These are phyloP conservation scores for Lordiphosa fenestrarum DNA, from an alignment of 2,888 invertebrate species.

Conservation along the genomic window DNA sequence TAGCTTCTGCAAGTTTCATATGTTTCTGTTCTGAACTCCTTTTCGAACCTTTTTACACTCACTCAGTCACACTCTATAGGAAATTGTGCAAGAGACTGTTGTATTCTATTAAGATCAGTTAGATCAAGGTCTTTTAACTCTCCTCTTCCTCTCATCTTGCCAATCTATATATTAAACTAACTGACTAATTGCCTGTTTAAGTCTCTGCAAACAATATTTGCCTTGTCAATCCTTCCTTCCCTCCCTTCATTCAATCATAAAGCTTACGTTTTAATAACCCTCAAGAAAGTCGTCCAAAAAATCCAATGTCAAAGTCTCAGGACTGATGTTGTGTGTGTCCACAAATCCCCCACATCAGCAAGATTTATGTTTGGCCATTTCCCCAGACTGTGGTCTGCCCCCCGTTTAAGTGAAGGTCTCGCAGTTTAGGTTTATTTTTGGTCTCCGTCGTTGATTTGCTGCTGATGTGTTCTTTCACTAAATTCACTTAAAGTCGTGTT, in stretches of 20 bases:
- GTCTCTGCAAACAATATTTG: slow-evolving; percentile 3
- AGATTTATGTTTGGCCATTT: slow-evolving; percentile 62
- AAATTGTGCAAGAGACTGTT: too few species aligned
- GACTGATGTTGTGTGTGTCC: slow-evolving; percentile 19
- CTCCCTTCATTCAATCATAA: slow-evolving; percentile 12
- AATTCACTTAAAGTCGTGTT: slow-evolving; percentile 71
- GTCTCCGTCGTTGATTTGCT: slow-evolving; percentile 45
- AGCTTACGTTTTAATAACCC: slow-evolving; percentile 12
- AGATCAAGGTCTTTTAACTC: too few species aligned
- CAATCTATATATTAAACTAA: background rate
- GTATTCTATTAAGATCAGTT: too few species aligned
- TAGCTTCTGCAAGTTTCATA: too few species aligned
- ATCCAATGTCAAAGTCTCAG: slow-evolving; percentile 35
- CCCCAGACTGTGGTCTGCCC: slow-evolving; percentile 41
- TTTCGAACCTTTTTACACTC: too few species aligned
- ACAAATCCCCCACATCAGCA: slow-evolving; percentile 17
- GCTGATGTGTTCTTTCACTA: slow-evolving; percentile 71
- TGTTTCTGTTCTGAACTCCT: too few species aligned
- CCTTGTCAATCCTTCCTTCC: slow-evolving; percentile 1
- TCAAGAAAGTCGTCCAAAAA: slow-evolving; percentile 18
- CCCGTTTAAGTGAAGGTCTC: slow-evolving; percentile 46
- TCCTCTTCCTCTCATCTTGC: too few species aligned
- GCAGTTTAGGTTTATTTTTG: slow-evolving; percentile 23
- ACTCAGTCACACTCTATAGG: too few species aligned
- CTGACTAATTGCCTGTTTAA: slow-evolving; percentile 30